phyloP scores from a whole-genome alignment of 2,888 invertebrate genomes.

The Diaperis boleti region DNA sequence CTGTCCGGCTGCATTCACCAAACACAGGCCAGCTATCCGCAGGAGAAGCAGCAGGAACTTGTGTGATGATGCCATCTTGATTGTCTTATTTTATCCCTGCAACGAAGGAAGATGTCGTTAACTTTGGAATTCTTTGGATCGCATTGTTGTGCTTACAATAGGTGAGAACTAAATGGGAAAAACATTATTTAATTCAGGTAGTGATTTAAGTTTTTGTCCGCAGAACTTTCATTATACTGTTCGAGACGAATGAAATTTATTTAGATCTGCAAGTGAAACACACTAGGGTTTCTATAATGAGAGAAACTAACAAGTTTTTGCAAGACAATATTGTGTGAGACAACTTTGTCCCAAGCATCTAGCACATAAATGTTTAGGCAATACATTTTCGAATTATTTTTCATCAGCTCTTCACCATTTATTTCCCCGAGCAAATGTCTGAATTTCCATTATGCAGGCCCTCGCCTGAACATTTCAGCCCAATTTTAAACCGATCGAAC shows the following conservation, averaged over 20 bases:
- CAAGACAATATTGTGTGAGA: too few species aligned
- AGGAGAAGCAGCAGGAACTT: slow-evolving; percentile 63
- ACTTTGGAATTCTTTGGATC: slow-evolving; percentile 25
- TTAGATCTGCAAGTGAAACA: slow-evolving; percentile 17
- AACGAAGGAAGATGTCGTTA: slow-evolving; percentile 43
- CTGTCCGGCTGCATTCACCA: slow-evolving; percentile 54
- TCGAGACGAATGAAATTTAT: slow-evolving; percentile 24
- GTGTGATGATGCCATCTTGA: slow-evolving; percentile 60
- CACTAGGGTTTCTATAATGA: slow-evolving; percentile 12
- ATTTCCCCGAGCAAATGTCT: too few species aligned
- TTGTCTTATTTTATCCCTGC: slow-evolving; percentile 50
- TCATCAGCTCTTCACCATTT: too few species aligned
- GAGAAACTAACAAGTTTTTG: too few species aligned
- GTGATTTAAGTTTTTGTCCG: slow-evolving; percentile 35
- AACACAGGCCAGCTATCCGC: slow-evolving; percentile 54
- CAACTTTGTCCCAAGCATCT: too few species aligned
- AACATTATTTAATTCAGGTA: slow-evolving; percentile 38
- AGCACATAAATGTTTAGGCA: too few species aligned
- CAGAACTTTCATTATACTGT: slow-evolving; percentile 24
- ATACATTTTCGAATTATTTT: too few species aligned
- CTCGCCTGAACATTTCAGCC: too few species aligned
- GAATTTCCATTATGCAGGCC: too few species aligned
- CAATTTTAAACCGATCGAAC: neutral
- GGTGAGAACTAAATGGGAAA: slow-evolving; percentile 33
- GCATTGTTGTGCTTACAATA: slow-evolving; percentile 41